Base-by-base conservation (phyloP, 2,888 invertebrate genomes). In the Drosophila subquinaria region DNA sequence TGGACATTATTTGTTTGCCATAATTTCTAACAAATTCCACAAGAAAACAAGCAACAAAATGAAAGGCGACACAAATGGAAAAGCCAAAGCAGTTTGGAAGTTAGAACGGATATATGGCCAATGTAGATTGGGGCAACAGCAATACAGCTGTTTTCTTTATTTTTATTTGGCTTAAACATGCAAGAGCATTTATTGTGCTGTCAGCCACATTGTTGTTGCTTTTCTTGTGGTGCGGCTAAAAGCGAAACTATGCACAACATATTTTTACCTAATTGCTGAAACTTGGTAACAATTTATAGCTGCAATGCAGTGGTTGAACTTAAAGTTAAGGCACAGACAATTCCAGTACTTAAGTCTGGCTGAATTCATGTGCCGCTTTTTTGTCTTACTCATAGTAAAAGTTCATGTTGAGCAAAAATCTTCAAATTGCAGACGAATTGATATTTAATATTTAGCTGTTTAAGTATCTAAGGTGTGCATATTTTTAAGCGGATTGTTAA, bases 131-230 rank as follows among this genome's bases (percentile, higher is more conserved):
- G 55, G 20, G 47, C 62, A 45, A 45, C 13, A 70, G 51, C 43
- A 67, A 69, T 53, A 51, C 72, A 75, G 52, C 61, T 66, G 59
- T 69, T 84, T 85, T 76, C 74, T 73, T 78, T 80, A 71, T 65
- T 86, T 73, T 82, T 78, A 85, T 84, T 84, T 84, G 76, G 75
- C 76, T 71, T 75, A 53, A 84, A 75, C 87, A 85, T 85, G 85
- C 87, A 84, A 82, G 74, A 56, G 76, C 73, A 82, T 81, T 82
- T 84, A 82, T 84, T 78, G 77, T 76, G 59, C 55, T 68, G 53
- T 40, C 62, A 45, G 33, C 79, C 82, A 72, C 50, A 64, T 74
- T 59, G 47, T 65, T 55, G 47, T 62, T 53, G 57, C 51, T 63
- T 55, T 65, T 69, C 51, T 27, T 27, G 61, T 62, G 67, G 50